Evolutionary conservation across 2,113 vertebrate genomes (phyloP).

Genomic region (Chaetodon auriga): DNA sequence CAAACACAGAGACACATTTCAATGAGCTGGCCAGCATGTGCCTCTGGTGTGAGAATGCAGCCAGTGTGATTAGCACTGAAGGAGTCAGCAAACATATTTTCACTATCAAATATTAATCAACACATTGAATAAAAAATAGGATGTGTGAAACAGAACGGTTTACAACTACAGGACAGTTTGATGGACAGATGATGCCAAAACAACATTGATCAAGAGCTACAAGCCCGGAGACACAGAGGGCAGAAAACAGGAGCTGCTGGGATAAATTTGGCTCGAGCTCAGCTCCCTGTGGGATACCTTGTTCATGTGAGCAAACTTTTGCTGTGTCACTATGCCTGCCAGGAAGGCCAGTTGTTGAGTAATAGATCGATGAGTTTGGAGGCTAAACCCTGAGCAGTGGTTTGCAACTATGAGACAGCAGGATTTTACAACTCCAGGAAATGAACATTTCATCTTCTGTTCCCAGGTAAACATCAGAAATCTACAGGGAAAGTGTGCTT

Average conservation of each 20-base stretch:
- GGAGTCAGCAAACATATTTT: constrained; percentile 27
- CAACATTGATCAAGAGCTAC: constrained; percentile 5
- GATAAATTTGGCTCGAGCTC: constrained; percentile 21
- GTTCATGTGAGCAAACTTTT: constrained; percentile 7
- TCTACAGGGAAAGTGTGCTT: not conserved
- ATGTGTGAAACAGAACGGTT: not conserved
- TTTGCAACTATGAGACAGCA: not conserved
- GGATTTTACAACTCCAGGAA: not conserved
- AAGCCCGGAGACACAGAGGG: not conserved
- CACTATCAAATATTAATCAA: constrained; percentile 42
- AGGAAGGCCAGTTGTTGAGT: not conserved
- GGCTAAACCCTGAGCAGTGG: not conserved
- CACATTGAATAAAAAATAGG: constrained; percentile 20
- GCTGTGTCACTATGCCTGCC: constrained; percentile 14
- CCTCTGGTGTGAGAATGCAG: constrained; percentile 1
- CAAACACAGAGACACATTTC: constrained; percentile 23
- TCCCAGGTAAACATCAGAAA: not conserved
- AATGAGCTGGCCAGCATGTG: constrained; percentile 2
- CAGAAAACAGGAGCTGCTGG: constrained; percentile 16
- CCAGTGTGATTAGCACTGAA: not conserved
- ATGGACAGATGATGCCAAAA: constrained; percentile 19
- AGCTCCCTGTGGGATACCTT: constrained; percentile 16
- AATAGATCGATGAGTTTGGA: not conserved
- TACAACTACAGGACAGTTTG: not conserved
- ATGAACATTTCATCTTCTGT: not conserved